Conservation (phyloP, 2,888 invertebrate genomes). For the Drosophila nr. fundita region DNA sequence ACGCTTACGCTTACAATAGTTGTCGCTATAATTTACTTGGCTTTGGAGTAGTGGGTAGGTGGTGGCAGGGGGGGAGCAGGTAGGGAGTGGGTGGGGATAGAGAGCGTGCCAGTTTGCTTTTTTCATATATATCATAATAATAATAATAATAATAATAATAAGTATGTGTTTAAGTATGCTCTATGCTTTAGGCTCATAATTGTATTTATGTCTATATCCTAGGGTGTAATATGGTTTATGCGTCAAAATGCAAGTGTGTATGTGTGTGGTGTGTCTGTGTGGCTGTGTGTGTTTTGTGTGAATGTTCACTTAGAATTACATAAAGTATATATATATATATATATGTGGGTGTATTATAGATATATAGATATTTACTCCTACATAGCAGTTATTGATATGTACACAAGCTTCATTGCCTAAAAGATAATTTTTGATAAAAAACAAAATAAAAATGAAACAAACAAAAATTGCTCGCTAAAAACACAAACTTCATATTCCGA, state of each 20-base stretch:
- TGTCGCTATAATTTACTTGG: conserved; percentile 50
- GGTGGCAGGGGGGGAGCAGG: neutral
- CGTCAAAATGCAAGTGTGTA: conserved; percentile 34
- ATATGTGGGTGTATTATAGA: conserved; percentile 1
- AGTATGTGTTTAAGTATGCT: conserved; percentile 22
- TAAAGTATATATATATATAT: conserved; percentile 39
- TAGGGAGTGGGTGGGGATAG: neutral
- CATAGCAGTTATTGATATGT: conserved; percentile 67
- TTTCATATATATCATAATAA: conserved; percentile 24
- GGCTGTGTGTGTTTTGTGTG: conserved; percentile 9
- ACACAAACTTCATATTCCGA: conserved; percentile 26
- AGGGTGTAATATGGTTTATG: conserved; percentile 22
- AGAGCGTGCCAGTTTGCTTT: conserved; percentile 8
- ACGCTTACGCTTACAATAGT: conserved; percentile 70
- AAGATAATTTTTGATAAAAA: conserved; percentile 39
- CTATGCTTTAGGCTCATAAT: conserved; percentile 54
- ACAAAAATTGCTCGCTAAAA: conserved; percentile 37
- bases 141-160: conserved; percentile 25
- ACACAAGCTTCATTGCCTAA: conserved; percentile 63
- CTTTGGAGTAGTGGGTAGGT: conserved; percentile 22
- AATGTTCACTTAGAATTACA: conserved; percentile 51
- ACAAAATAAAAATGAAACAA: conserved; percentile 13
- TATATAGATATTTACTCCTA: conserved; percentile 48
- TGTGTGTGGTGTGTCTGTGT: conserved; percentile 17
- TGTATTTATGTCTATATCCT: conserved; percentile 49